Evolutionary conservation across 2,113 vertebrate species (phyloP).

Genomic region (Tylochromis polylepis): DNA sequence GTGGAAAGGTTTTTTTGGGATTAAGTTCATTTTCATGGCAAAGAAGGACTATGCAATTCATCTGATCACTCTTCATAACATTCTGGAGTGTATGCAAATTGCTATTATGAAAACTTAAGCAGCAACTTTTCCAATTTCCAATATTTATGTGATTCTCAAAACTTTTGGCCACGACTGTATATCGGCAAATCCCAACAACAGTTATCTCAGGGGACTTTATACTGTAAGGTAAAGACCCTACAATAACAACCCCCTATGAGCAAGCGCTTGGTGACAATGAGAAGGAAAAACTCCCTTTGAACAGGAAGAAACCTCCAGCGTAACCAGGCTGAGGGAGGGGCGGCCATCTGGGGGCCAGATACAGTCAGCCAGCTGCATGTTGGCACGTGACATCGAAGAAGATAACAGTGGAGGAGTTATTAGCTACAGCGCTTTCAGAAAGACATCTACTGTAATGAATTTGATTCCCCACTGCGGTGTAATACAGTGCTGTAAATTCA

Average conservation of each 20-base stretch:
- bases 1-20: too few relatives aligned
- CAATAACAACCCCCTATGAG: neutral
- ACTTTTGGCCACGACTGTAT: too few relatives aligned
- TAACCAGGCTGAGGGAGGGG: neutral
- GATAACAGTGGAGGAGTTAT: neutral
- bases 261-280: neutral
- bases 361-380: neutral
- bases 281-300: neutral
- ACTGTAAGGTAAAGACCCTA: too few relatives aligned
- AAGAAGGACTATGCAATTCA: too few relatives aligned
- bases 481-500: neutral
- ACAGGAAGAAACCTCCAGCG: accelerated
- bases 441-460: neutral
- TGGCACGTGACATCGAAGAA: neutral
- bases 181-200: neutral
- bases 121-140: too few relatives aligned
- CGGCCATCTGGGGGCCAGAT: accelerated
- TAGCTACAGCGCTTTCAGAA: neutral
- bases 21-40: too few relatives aligned
- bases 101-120: too few relatives aligned
- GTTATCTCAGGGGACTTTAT: neutral
- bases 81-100: too few relatives aligned
- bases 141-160: too few relatives aligned
- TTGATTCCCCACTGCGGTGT: neutral
- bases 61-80: too few relatives aligned